Evolutionary conservation across 1,140 invertebrate species (phyloP).

Genomic region (Aphis craccivora): DNA sequence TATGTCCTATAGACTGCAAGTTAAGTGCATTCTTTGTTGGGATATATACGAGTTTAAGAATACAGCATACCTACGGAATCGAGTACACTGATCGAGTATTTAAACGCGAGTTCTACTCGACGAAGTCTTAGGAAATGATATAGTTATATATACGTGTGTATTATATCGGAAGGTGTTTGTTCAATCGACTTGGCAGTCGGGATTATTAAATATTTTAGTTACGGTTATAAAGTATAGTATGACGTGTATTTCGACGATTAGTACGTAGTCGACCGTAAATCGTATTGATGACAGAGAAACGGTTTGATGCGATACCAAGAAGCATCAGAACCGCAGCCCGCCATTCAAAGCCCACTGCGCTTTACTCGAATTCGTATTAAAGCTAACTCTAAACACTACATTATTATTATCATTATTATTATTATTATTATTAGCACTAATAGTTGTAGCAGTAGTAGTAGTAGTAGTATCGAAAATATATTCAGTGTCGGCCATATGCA

Average conservation of each 20-base stretch:
- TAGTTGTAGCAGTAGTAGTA: too few species aligned
- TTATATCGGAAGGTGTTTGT: background rate
- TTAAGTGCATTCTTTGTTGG: too few species aligned
- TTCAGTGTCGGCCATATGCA: too few species aligned
- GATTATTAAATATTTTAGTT: background rate
- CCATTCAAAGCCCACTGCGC: background rate
- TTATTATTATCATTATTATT: background rate
- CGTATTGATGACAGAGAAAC: background rate
- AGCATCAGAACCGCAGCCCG: background rate
- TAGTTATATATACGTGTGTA: background rate
- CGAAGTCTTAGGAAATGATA: background rate
- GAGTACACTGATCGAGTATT: background rate
- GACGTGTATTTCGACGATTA: background rate
- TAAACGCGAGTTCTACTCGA: background rate
- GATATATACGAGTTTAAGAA: background rate
- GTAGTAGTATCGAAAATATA: too few species aligned
- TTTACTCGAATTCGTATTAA: background rate
- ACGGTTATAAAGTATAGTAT: background rate
- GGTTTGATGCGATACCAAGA: background rate
- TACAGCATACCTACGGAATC: background rate
- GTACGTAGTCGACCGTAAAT: background rate
- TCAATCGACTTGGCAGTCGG: background rate
- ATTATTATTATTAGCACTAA: background rate
- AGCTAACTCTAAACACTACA: background rate
- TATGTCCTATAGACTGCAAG: too few species aligned